Evolutionary conservation across 2,113 vertebrate species (phyloP).

Genomic region (Micronisus gabar): DNA sequence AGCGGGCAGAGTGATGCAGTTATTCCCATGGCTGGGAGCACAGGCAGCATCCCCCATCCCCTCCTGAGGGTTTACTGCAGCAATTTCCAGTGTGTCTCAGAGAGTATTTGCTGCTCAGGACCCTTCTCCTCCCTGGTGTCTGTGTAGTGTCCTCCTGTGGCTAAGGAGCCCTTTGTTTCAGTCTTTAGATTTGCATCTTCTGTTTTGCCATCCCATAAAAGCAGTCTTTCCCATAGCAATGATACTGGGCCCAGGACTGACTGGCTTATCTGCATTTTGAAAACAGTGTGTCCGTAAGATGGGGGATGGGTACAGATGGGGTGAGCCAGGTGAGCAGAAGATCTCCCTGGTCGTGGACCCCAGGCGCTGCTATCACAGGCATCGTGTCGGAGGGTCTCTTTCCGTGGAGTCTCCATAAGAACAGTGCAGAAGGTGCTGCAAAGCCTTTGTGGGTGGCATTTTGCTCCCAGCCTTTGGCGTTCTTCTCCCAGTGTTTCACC

Average conservation of each 20-base stretch:
- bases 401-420: rapidly evolving
- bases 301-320: neutral
- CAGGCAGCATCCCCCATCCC: neutral
- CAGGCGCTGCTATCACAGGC: neutral
- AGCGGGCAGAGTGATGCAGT: neutral
- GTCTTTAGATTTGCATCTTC: neutral
- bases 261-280: neutral
- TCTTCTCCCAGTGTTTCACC: neutral
- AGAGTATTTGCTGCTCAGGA: neutral
- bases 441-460: neutral
- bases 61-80: neutral
- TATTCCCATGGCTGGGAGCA: neutral
- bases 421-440: neutral
- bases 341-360: neutral
- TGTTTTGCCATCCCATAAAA: neutral
- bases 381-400: neutral
- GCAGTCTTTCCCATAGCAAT: neutral
- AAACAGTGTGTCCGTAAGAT: neutral
- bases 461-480: neutral
- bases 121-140: neutral
- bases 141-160: neutral
- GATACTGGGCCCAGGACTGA: neutral
- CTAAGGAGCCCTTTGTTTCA: neutral
- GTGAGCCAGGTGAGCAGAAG: rapidly evolving
- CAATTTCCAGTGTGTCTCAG: neutral